Evolutionary conservation across 2,797 vertebrate species (phyloP), one percentile per base, ranked within the genome.

Genomic region (Distichodus sexfasciatus): DNA sequence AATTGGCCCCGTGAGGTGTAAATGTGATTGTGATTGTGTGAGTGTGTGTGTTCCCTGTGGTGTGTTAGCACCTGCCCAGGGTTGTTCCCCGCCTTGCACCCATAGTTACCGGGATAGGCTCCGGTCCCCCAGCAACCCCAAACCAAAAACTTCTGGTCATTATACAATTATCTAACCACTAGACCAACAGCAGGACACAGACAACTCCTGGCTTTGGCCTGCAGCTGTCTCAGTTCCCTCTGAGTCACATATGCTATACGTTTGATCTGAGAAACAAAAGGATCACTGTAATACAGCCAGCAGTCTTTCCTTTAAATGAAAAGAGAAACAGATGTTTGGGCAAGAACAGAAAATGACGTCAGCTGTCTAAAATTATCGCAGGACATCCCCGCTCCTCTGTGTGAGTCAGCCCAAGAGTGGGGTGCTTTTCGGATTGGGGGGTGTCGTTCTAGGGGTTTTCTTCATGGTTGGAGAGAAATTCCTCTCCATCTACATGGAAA

Each of bases 311-410:
- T 36, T 76, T 65, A 69, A 79, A 75, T 66, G 55, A 65, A 62
- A 74, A n/a, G 43, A 23, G 54, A 63, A 67, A 78, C 26, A 64
- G 68, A 78, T 71, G 67, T 44, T 15, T 62, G 38, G 15, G 62
- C 23, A 50, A 80, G 33, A 71, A 65, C 23, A 14, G 48, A 50
- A 29, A 68, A 29, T 46, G 60, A 74, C 72, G 62, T 84, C 81
- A 79, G 61, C 6, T 44, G 62, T 68, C 47, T 68, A 72, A 47
- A 55, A 77, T 60, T 75, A 74, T 74, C 69, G 36, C 79, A 87
- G 84, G 86, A 87, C 83, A 82, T 79, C 86, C 83, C 82, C 55
- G 0, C 26, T n/a, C n/a, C n/a, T 58, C 63, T 82, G 81, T 78
- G 58, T 12, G 46, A 5, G 53, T 65, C 3, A 62, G 69, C 73